A percentile compares a stretch with the other conserved stretches of the same genome.
These are phyloP conservation scores for Parnassius smintheus DNA, from an alignment of 2,888 invertebrate species.

Conservation along the genomic window DNA sequence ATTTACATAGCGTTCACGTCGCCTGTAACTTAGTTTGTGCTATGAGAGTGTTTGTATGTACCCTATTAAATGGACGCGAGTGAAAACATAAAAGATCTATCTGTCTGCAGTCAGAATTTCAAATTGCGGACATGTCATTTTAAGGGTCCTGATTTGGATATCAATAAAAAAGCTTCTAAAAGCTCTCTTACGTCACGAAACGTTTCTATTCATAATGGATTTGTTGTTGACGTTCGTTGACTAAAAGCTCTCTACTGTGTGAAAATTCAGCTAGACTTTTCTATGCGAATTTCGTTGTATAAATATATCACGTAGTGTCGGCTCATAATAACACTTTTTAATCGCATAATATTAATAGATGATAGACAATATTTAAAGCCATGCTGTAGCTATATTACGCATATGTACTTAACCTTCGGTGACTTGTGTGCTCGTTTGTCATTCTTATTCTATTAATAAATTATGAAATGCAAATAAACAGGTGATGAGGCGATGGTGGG, in stretches of 20 bases:
- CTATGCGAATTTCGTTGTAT: background rate
- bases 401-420: too few species aligned
- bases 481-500: too few species aligned
- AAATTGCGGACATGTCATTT: constrained; percentile 6
- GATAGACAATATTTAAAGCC: too few species aligned
- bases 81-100: constrained; percentile 11
- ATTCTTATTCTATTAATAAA: too few species aligned
- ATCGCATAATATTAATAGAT: too few species aligned
- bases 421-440: too few species aligned
- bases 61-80: constrained; percentile 11
- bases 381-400: too few species aligned
- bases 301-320: too few species aligned
- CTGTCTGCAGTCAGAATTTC: constrained; percentile 13
- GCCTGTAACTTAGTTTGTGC: constrained; percentile 19
- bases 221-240: constrained; percentile 6
- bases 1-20: constrained; percentile 51
- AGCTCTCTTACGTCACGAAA: constrained; percentile 3
- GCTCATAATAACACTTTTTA: too few species aligned
- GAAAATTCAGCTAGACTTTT: constrained; percentile 1
- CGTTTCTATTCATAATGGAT: constrained; percentile 1
- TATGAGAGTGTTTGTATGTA: constrained; percentile 22
- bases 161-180: constrained; percentile 5
- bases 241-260: background rate
- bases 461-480: too few species aligned
- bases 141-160: constrained; percentile 9